These are phyloP conservation scores for Epizoanthus illoricatus DNA, from an alignment of 92 coral and sea anemone genomes.

Conservation along the genomic window DNA sequence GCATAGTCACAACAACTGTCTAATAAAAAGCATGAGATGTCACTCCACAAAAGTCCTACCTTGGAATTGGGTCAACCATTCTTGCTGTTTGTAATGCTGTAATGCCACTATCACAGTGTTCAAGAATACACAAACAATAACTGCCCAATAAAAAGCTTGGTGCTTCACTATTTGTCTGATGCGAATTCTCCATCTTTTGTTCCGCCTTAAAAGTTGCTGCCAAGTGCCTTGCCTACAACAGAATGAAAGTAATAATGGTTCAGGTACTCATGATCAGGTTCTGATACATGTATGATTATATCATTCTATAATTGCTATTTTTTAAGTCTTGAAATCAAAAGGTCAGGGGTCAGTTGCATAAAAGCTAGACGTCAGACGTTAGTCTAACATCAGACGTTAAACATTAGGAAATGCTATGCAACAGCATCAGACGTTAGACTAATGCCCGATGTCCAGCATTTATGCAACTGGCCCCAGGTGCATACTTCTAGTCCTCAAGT, in stretches of 20 bases:
- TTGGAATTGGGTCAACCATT: conserved; percentile 89
- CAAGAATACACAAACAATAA: conserved; percentile 90
- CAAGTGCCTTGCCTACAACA: conserved; percentile 63
- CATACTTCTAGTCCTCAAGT: too few species aligned
- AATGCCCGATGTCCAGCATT: too few species aligned
- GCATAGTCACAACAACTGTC: not conserved
- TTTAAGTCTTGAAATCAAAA: too few species aligned
- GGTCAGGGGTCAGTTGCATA: too few species aligned
- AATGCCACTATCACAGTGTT: conserved; percentile 90
- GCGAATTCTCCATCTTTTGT: conserved; percentile 95
- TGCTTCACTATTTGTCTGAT: conserved; percentile 93
- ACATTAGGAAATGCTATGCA: too few species aligned
- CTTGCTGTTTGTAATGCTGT: conserved; percentile 82
- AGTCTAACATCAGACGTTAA: too few species aligned
- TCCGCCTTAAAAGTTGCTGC: conserved; percentile 79
- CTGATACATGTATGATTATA: too few species aligned
- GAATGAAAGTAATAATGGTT: not conserved
- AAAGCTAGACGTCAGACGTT: too few species aligned
- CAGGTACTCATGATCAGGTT: too few species aligned
- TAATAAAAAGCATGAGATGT: not conserved
- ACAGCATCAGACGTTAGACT: too few species aligned
- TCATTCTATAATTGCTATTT: too few species aligned
- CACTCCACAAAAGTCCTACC: conserved; percentile 41
- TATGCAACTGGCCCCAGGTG: too few species aligned
- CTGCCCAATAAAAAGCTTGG: conserved; percentile 95